Conservation (phyloP, 1,140 invertebrate species). For the Drosophila miranda region DNA sequence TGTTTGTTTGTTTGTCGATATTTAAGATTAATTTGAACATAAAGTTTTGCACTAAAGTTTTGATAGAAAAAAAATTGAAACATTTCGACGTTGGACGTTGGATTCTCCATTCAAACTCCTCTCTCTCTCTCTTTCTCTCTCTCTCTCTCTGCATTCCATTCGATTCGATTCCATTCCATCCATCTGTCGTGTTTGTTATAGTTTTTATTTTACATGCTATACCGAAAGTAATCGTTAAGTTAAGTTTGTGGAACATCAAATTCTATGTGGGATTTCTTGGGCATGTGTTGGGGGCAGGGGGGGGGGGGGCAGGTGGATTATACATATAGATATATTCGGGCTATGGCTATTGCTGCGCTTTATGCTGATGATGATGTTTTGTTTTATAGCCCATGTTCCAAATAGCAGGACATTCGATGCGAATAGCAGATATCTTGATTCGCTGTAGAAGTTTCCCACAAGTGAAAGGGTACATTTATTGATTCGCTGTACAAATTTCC, state of each 20-base stretch:
- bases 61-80: constrained; percentile 60
- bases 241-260: constrained; percentile 62
- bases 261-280: constrained; percentile 19
- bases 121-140: not conserved
- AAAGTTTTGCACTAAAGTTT: constrained; percentile 76
- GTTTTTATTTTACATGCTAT: constrained; percentile 52
- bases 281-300: too few species aligned
- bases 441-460: too few species aligned
- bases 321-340: constrained; percentile 52
- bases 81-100: constrained; percentile 33
- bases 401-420: too few species aligned
- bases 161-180: not conserved
- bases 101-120: not conserved
- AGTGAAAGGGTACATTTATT: too few species aligned
- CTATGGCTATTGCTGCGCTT: constrained; percentile 70
- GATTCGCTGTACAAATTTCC: too few species aligned
- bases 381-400: constrained; percentile 7
- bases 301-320: constrained; percentile 24
- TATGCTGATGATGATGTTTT: constrained; percentile 23
- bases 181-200: constrained; percentile 26
- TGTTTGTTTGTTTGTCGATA: constrained; percentile 40
- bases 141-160: not conserved
- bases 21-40: constrained; percentile 79
- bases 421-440: too few species aligned
- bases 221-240: constrained; percentile 46